phyloP scores from a whole-genome alignment of 2,888 invertebrate genomes.

The Erynnis tages region DNA sequence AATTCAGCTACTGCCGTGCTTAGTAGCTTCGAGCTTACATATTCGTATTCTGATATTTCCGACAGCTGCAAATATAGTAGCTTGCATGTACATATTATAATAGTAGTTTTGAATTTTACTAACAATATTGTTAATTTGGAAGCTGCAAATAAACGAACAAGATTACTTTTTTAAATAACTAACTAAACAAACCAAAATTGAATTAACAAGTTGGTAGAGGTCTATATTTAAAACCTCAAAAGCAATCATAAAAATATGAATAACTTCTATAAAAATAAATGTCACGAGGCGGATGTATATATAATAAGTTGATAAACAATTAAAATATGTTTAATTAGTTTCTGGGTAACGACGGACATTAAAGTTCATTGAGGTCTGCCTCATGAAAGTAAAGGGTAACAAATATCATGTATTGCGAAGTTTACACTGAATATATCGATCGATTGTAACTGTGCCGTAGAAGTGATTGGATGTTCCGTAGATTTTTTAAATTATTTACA shows the following conservation, averaged over 20 bases:
- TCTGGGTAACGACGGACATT: constrained; percentile 15
- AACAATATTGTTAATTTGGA: too few relatives aligned
- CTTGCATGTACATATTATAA: too few relatives aligned
- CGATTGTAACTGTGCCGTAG: constrained; percentile 1
- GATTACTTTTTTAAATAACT: too few relatives aligned
- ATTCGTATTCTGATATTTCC: too few relatives aligned
- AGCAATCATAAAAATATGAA: neutral
- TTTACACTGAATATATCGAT: constrained; percentile 19
- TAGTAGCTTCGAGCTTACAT: too few relatives aligned
- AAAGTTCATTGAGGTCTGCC: constrained; percentile 24
- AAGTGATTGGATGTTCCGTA: constrained; percentile 6
- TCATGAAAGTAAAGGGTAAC: constrained; percentile 25
- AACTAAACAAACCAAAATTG: too few relatives aligned
- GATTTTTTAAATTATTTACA: neutral
- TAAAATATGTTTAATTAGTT: constrained; percentile 8
- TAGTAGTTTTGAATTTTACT: too few relatives aligned
- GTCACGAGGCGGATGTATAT: neutral
- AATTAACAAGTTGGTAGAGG: too few relatives aligned
- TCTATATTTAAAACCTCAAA: neutral
- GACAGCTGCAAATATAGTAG: too few relatives aligned
- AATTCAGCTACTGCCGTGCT: constrained; percentile 8
- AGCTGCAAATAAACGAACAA: too few relatives aligned
- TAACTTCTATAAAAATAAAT: neutral
- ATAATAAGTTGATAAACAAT: too few relatives aligned
- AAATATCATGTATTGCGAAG: constrained; percentile 20